Evolutionary conservation across 2,888 invertebrate genomes (phyloP).

Genomic region (Plagodis pulveraria): DNA sequence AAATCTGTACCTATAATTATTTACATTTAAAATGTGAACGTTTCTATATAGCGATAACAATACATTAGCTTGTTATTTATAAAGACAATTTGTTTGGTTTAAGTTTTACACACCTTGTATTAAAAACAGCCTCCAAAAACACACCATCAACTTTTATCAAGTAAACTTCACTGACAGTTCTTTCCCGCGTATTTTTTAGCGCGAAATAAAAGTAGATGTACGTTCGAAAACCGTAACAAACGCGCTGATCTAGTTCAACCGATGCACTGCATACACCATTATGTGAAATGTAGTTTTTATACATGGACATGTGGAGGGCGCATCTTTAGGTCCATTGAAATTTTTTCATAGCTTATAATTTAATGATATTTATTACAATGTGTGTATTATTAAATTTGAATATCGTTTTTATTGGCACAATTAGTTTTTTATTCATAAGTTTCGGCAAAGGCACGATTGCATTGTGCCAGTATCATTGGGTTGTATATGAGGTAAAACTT

Average conservation of each 20-base stretch:
- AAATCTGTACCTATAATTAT: too few relatives aligned
- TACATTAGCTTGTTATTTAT: too few relatives aligned
- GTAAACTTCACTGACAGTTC: conserved; percentile 20
- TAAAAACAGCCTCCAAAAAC: conserved; percentile 6
- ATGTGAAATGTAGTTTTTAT: conserved; percentile 67
- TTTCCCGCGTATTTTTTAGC: conserved; percentile 44
- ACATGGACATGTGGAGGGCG: conserved; percentile 52
- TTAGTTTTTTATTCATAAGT: conserved; percentile 18
- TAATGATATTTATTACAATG: conserved; percentile 19
- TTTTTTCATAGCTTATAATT: conserved; percentile 31
- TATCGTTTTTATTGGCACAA: conserved; percentile 22
- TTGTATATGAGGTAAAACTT: conserved; percentile 6
- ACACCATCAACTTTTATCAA: conserved; percentile 12
- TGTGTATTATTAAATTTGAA: conserved; percentile 35
- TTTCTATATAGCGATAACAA: too few relatives aligned
- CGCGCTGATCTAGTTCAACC: conserved; percentile 55
- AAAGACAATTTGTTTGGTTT: too few relatives aligned
- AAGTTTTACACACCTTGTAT: conserved; percentile 1
- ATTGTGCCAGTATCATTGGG: conserved; percentile 9
- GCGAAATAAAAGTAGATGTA: conserved; percentile 43
- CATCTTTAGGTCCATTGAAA: conserved; percentile 55
- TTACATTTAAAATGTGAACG: too few relatives aligned
- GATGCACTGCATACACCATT: conserved; percentile 64
- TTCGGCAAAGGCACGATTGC: conserved; percentile 14
- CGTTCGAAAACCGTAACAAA: conserved; percentile 40